Percentiles rank a stretch among this genome's conserved stretches.
Conservation (phyloP, 1,140 invertebrate genomes). For the Ericerus pela region DNA sequence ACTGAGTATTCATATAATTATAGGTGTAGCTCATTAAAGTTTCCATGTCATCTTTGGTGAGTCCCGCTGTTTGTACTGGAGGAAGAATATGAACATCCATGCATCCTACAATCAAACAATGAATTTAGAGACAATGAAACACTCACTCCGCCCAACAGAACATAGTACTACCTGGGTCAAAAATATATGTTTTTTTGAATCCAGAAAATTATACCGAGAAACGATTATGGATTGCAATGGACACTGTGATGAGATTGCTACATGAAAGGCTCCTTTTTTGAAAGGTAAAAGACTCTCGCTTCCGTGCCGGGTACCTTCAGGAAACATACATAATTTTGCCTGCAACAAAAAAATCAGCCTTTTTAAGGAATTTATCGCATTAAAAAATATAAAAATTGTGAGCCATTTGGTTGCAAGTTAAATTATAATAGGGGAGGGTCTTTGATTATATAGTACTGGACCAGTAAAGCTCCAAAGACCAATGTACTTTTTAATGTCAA, state of each 20-base stretch:
- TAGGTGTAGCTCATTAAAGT: conserved; percentile 45
- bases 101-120: conserved; percentile 36
- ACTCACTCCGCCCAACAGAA: not conserved
- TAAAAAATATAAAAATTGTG: too few species aligned
- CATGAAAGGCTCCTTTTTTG: conserved; percentile 89
- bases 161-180: conserved; percentile 40
- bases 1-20: conserved; percentile 45
- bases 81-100: conserved; percentile 55
- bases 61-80: conserved; percentile 44
- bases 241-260: conserved; percentile 65
- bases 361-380: too few species aligned
- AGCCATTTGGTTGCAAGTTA: too few species aligned
- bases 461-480: too few species aligned
- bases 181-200: conserved; percentile 51
- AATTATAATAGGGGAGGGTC: too few species aligned
- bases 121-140: not conserved
- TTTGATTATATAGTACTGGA: too few species aligned
- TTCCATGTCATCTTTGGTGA: conserved; percentile 45
- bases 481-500: too few species aligned
- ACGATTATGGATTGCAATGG: conserved; percentile 79
- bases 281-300: conserved; percentile 54
- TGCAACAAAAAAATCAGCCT: conserved; percentile 32
- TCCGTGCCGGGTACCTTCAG: conserved; percentile 57
- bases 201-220: conserved; percentile 74
- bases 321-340: conserved; percentile 58